phyloP scores from a whole-genome alignment of 1,140 invertebrate species.

The Sarcophaga peregrina region DNA sequence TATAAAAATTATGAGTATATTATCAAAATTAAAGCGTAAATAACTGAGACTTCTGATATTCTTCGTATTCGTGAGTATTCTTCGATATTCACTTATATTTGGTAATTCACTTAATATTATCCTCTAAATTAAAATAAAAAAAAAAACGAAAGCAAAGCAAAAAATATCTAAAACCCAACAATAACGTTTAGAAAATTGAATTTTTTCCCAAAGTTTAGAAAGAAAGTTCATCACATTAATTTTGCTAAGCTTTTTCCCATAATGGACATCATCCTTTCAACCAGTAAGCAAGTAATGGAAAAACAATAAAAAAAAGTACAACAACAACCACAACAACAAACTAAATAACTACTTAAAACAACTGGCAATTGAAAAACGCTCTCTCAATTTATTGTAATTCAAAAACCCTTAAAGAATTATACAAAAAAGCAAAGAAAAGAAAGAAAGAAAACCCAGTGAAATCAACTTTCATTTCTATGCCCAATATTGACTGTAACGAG shows the following conservation, averaged over 20 bases:
- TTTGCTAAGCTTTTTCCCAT: not conserved
- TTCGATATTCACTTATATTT: no score
- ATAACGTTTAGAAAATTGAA: no score
- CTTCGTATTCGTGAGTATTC: no score
- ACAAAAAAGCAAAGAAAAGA: not conserved
- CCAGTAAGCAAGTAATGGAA: not conserved
- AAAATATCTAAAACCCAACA: no score
- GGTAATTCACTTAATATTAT: no score
- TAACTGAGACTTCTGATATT: no score
- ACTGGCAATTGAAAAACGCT: not conserved
- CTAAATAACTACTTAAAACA: conserved; percentile 13
- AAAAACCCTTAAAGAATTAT: not conserved
- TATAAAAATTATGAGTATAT: no score
- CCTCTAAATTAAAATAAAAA: no score
- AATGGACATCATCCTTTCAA: not conserved
- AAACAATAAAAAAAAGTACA: not conserved
- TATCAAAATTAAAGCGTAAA: no score
- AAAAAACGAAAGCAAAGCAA: no score
- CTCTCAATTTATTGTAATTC: not conserved
- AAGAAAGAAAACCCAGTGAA: not conserved
- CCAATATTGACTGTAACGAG: not conserved
- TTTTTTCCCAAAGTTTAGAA: no score
- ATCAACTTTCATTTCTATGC: conserved; percentile 9
- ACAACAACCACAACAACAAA: not conserved
- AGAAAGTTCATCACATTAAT: no score